Percentiles rank a stretch among this genome's conserved stretches.
These are phyloP conservation scores for Drosophila eohydei DNA, from an alignment of 2,888 invertebrate species.

Conservation along the genomic window DNA sequence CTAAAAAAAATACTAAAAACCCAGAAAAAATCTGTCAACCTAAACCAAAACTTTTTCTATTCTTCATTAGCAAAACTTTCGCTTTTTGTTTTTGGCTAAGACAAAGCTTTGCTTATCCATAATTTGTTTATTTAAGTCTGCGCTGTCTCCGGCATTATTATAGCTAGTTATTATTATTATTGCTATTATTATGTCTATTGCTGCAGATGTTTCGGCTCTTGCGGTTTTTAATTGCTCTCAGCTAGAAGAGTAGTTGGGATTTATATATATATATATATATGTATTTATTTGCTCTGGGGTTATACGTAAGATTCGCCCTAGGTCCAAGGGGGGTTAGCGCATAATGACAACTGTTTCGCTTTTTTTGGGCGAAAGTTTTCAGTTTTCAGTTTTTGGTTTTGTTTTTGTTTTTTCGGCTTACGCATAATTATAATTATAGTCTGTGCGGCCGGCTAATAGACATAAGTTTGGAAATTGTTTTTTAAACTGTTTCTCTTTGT, in stretches of 20 bases:
- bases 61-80: conserved; percentile 61
- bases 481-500: conserved; percentile 18
- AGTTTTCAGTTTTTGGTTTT: conserved; percentile 35
- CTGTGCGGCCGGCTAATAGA: conserved; percentile 44
- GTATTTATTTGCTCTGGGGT: background rate
- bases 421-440: conserved; percentile 67
- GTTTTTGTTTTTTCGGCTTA: conserved; percentile 28
- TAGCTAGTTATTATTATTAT: conserved; percentile 49
- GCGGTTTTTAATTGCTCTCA: conserved; percentile 63
- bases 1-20: conserved; percentile 2
- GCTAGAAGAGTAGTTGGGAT: conserved; percentile 6
- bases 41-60: conserved; percentile 43
- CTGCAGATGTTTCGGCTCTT: conserved; percentile 41
- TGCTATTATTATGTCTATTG: conserved; percentile 38
- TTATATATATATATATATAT: background rate
- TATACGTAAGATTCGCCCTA: conserved; percentile 59
- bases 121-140: conserved; percentile 46
- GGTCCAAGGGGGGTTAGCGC: conserved; percentile 38
- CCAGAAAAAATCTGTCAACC: conserved; percentile 51
- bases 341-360: conserved; percentile 71
- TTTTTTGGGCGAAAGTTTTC: conserved; percentile 61
- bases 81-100: conserved; percentile 46
- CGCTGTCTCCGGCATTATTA: conserved; percentile 38
- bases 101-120: conserved; percentile 59
- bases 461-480: conserved; percentile 35